Base-by-base conservation (phyloP, 2,888 invertebrate genomes). In the Molanna angustata region DNA sequence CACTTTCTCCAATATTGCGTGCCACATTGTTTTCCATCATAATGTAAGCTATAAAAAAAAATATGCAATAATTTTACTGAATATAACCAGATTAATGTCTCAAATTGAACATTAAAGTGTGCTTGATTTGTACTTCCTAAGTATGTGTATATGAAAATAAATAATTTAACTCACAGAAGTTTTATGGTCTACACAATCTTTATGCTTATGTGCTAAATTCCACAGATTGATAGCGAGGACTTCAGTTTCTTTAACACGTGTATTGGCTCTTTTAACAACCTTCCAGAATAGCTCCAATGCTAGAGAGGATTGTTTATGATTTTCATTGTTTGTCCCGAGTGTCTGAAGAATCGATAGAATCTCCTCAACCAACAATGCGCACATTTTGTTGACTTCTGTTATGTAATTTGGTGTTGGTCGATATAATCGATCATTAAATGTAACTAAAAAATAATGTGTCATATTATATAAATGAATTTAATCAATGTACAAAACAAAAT, bases 361-460 rank as follows among this genome's bases (percentile, higher is more conserved):
- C 69, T 92, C 88, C 61, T 89, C 87, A 31, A 94, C 76, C 48
- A 94, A 76, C 59, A 87, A 83, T 0, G 84, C 80, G 58, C 87
- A 85, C 66, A 91, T 83, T 65, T 82, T 84, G 64, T 90, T 85
- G 1, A 95, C 78, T 69, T 91, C 90, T 2, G 76, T 73, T 44
- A 94, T 74, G 67, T 93, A 96, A 70, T 93, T 91, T 11, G 84
- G 80, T 72, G 95, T 94, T 9, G 86, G 84, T 4, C 95, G 95
- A 67, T 96, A 97, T 33, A 97, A 73, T 52, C 86, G 81, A 69
- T 97, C 95, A 67, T 97, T 97, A 2, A 95, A 94, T 65, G 95
- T 87, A 56, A 96, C 93, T 85, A 62, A 64, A 74, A 74, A 62
- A 61, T n/a, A n/a, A n/a, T n/a, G n/a, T n/a, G n/a, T n/a, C n/a